A percentile compares a stretch with the other conserved stretches of the same genome.
These are phyloP conservation scores for Patagioenas fasciata DNA, from an alignment of 2,113 vertebrate genomes.

Conservation along the genomic window DNA sequence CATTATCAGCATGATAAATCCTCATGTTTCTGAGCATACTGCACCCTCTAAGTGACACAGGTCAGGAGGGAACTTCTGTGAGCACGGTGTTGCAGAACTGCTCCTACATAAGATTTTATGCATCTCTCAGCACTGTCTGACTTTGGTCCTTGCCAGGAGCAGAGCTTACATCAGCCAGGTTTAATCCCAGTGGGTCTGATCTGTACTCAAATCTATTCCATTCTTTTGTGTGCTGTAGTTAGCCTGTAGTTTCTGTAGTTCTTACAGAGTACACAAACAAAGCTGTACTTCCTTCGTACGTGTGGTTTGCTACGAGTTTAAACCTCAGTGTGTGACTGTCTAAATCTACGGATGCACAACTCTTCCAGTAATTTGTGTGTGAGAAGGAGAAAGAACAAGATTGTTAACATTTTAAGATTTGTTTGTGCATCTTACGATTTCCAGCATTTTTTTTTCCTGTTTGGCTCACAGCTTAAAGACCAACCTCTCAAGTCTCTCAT, in stretches of 20 bases:
- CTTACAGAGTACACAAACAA: not conserved
- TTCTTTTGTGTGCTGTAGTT: not conserved
- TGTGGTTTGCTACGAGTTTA: not conserved
- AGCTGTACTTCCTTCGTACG: not conserved
- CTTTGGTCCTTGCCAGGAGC: not conserved
- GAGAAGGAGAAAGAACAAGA: not conserved
- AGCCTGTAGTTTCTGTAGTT: not conserved
- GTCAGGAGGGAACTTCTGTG: not conserved
- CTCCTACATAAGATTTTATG: not conserved
- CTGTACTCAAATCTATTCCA: not conserved
- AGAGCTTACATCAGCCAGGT: not conserved
- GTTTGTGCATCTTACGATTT: not conserved
- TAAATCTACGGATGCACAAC: not conserved
- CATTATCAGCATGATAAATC: not conserved
- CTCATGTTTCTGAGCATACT: not conserved
- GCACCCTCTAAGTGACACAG: not conserved
- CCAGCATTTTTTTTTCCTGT: not conserved
- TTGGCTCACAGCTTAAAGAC: constrained; percentile 2
- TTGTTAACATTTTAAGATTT: constrained; percentile 6
- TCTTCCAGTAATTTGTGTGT: not conserved
- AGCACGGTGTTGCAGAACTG: not conserved
- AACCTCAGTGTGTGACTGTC: not conserved
- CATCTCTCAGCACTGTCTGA: not conserved
- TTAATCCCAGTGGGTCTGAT: not conserved
- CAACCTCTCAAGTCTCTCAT: constrained; percentile 29